Evolutionary conservation across 2,888 invertebrate genomes (phyloP), one percentile per base, ranked within the genome.

Genomic region (Altica lythri): DNA sequence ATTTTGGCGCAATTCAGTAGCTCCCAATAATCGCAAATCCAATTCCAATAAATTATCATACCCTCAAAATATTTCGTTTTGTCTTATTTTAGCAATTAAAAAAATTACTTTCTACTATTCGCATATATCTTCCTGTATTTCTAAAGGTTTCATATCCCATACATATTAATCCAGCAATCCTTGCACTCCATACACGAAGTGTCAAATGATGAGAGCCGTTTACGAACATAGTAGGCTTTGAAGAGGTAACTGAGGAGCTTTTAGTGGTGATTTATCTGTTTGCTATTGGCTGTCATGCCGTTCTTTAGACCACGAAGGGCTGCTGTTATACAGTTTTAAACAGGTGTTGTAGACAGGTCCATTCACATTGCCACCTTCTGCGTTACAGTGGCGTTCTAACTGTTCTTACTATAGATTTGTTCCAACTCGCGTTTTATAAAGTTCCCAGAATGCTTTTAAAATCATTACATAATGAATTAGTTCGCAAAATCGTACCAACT

Each of bases 261-360:
- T 74, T 73, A 74, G 67, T 63, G 64, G 69, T 74, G 74, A 74
- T 74, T 75, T 75, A 74, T 75, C 68, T 74, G 72, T 72, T 70
- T 70, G 68, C 68, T 64, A 68, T 68, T 66, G 68, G 68, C 67
- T 68, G 70, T 72, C 70, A 69, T 63, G 65, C 65, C 61, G 63
- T 52, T 52, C 62, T 67, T 63, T 61, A 67, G 64, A 67, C 62
- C 60, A 63, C 57, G 60, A 60, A 59, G 65, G 66, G 66, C 61
- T 63, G 66, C 68, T 68, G 69, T 40, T 67, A 68, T 45, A 43
- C 64, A 69, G 71, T 70, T 72, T 74, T 72, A 71, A 71, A 70
- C 74, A 74, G 72, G 69, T 74, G 74, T 67, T 72, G 60, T 55
- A 56, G 74, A 73, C 72, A 65, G 66, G 58, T 67, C 64, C 61